Percentiles rank a stretch among this genome's conserved stretches.
Conservation (phyloP, 1,140 invertebrate species). For the Myzus persicae region DNA sequence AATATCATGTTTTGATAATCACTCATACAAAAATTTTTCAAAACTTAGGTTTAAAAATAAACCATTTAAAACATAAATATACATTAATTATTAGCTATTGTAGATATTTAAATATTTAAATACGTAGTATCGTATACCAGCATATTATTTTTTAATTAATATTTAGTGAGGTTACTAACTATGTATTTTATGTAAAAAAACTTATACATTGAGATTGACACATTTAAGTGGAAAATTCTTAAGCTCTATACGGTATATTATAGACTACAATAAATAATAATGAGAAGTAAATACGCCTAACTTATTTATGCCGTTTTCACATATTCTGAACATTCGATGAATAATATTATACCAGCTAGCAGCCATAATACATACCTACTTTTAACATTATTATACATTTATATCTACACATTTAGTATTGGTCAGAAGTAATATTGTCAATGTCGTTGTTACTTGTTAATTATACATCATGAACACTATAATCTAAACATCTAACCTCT, state of each 20-base stretch:
- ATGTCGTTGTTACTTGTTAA: neutral
- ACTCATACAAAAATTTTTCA: no score
- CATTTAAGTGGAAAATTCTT: neutral
- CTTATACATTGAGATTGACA: neutral
- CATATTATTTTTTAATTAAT: neutral
- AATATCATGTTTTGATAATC: neutral
- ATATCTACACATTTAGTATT: slow-evolving; percentile 17
- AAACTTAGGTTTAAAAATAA: neutral
- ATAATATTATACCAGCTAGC: neutral
- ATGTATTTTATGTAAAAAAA: neutral
- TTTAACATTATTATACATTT: neutral
- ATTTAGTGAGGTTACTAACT: neutral
- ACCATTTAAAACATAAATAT: neutral
- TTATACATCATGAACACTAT: no score
- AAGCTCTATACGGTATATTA: neutral
- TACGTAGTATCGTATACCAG: neutral
- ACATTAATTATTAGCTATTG: neutral
- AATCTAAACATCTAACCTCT: no score
- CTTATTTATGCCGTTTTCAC: neutral
- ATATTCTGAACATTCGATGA: neutral
- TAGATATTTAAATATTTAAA: slow-evolving; percentile 11
- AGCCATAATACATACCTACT: neutral
- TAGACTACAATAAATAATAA: slow-evolving; percentile 15
- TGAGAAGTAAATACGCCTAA: neutral
- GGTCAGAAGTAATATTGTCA: slow-evolving; percentile 14